Evolutionary conservation across 2,113 vertebrate species (phyloP).

Genomic region (Formicarius rufipectus): DNA sequence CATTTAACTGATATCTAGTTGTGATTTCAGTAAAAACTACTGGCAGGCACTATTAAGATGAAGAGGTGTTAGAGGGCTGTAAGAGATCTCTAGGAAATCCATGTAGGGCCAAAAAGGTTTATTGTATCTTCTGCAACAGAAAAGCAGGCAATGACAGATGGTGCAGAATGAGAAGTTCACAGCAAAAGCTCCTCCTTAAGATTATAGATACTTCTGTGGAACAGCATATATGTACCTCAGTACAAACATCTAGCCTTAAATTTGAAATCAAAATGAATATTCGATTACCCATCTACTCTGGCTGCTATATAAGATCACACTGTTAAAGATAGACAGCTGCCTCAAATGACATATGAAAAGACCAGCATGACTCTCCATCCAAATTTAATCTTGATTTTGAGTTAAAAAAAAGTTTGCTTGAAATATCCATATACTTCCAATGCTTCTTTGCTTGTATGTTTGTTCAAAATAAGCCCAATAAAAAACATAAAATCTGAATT

Average conservation of each 20-base stretch:
- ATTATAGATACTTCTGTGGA: background rate
- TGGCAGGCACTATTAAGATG: background rate
- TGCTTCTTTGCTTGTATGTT: background rate
- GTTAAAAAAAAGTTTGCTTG: background rate
- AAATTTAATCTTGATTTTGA: background rate
- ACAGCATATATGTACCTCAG: background rate
- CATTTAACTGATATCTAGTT: background rate
- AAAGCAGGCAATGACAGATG: background rate
- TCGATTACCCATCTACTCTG: background rate
- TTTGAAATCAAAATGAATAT: background rate
- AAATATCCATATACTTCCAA: background rate
- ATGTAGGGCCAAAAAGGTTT: background rate
- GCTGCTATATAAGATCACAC: background rate
- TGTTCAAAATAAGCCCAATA: background rate
- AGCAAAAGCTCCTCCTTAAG: background rate
- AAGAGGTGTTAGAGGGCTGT: background rate
- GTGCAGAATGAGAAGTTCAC: background rate
- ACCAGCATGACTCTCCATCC: background rate
- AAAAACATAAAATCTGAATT: background rate
- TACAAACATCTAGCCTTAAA: background rate
- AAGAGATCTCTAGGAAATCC: background rate
- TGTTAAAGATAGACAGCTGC: background rate
- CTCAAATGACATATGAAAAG: background rate
- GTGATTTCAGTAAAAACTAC: background rate
- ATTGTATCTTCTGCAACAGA: background rate